These are phyloP conservation scores for Mythimna albipuncta DNA, from an alignment of 2,888 invertebrate species.

Conservation along the genomic window DNA sequence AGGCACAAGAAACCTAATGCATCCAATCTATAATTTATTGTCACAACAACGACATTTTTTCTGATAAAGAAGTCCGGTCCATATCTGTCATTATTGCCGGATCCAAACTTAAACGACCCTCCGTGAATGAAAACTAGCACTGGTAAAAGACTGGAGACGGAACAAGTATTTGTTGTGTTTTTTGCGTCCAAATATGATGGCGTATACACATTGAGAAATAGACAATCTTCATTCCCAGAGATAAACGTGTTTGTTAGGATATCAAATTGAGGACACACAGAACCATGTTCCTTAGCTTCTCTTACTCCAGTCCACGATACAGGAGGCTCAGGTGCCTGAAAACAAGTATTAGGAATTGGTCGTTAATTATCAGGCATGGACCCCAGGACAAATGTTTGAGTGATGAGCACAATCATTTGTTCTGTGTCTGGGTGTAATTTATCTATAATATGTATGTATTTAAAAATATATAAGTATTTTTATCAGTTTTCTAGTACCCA, in stretches of 20 bases:
- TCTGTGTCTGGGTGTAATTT: too few relatives aligned
- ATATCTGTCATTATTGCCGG: conserved; percentile 18
- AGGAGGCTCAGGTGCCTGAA: conserved; percentile 28
- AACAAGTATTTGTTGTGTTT: neutral
- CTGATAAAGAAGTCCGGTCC: conserved; percentile 21
- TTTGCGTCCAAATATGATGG: neutral
- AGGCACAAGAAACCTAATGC: conserved; percentile 30
- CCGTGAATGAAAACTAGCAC: conserved; percentile 29
- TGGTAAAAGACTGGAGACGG: too few relatives aligned
- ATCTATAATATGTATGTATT: too few relatives aligned
- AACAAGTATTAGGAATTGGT: neutral
- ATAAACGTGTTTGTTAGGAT: neutral
- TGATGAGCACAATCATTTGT: too few relatives aligned
- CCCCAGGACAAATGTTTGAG: too few relatives aligned
- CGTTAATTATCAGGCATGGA: neutral
- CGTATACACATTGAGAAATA: conserved; percentile 39
- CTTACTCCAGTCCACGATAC: conserved; percentile 32
- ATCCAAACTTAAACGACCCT: conserved; percentile 31
- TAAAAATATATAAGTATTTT: too few relatives aligned
- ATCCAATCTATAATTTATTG: conserved; percentile 35
- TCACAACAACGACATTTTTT: conserved; percentile 20
- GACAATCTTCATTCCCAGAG: conserved; percentile 38
- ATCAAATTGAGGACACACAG: conserved; percentile 36
- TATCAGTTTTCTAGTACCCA: too few relatives aligned
- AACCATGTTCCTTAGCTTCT: conserved; percentile 32